phyloP scores from a whole-genome alignment of 2,797 vertebrate species.

The Phoebastria nigripes region DNA sequence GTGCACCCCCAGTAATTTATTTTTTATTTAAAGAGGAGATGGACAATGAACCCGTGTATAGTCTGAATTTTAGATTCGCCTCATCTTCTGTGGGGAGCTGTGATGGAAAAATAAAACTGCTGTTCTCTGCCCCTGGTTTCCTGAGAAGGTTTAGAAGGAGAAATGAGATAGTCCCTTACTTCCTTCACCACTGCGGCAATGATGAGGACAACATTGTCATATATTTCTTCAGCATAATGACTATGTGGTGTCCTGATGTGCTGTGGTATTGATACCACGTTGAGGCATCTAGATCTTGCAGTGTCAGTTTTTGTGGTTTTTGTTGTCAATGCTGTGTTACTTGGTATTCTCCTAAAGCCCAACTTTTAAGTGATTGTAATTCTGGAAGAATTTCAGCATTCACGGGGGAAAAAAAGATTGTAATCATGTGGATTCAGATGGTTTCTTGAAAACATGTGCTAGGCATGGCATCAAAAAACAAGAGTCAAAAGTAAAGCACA shows the following conservation, averaged over 20 bases:
- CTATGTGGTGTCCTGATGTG: not conserved
- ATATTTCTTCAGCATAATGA: not conserved
- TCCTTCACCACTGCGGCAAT: not conserved
- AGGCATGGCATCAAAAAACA: not conserved
- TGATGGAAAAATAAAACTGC: not conserved
- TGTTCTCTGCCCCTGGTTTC: not conserved
- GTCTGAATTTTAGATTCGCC: fast-evolving
- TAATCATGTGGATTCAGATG: not conserved
- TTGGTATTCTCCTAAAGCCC: not conserved
- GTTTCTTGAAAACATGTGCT: not conserved
- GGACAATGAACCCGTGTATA: not conserved
- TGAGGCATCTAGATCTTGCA: not conserved
- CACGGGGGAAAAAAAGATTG: fast-evolving
- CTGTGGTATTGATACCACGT: not conserved
- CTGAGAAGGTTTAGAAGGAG: not conserved
- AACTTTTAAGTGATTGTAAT: not conserved
- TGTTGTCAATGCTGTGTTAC: not conserved
- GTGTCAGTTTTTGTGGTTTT: not conserved
- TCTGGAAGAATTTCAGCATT: not conserved
- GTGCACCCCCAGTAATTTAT: fast-evolving
- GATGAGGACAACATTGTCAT: not conserved
- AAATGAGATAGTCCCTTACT: not conserved
- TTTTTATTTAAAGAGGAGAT: not conserved
- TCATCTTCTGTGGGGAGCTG: not conserved
- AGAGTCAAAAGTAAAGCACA: not conserved